Evolutionary conservation across 2,113 vertebrate genomes (phyloP).

Genomic region (Eulemur macaco): DNA sequence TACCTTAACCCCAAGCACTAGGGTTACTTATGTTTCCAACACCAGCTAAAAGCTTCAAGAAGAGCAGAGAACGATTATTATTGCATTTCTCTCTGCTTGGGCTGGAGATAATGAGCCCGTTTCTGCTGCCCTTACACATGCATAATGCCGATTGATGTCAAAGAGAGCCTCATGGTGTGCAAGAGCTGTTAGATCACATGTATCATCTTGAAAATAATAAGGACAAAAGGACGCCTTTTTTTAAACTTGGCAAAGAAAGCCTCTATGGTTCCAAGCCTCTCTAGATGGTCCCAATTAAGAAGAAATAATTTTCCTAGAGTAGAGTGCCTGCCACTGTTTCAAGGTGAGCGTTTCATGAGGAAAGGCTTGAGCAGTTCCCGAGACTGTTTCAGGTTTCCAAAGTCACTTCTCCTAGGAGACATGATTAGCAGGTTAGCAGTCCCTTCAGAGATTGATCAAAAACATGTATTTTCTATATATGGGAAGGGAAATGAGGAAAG

Average conservation of each 20-base stretch:
- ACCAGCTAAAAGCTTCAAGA: conserved; percentile 65
- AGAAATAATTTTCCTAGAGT: conserved; percentile 72
- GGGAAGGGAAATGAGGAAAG: conserved; percentile 55
- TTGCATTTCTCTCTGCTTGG: conserved; percentile 76
- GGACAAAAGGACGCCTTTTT: conserved; percentile 69
- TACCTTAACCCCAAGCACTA: conserved; percentile 9
- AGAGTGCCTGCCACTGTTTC: conserved; percentile 54
- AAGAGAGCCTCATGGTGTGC: conserved; percentile 18
- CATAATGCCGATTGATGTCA: conserved; percentile 76
- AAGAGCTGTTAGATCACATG: conserved; percentile 63
- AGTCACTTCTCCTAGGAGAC: conserved; percentile 65
- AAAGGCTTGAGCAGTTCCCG: conserved; percentile 40
- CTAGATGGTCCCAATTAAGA: conserved; percentile 76
- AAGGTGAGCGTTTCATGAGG: conserved; percentile 74
- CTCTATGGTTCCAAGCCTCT: conserved; percentile 70
- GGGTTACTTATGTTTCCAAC: conserved; percentile 66
- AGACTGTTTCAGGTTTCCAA: conserved; percentile 60
- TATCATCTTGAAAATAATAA: conserved; percentile 78
- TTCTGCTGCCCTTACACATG: conserved; percentile 75
- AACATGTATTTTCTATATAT: conserved; percentile 32
- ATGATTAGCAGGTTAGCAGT: conserved; percentile 61
- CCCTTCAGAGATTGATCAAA: conserved; percentile 52
- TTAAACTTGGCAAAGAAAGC: conserved; percentile 66
- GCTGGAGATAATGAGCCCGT: conserved; percentile 75
- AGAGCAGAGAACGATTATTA: conserved; percentile 75